Base-by-base conservation (phyloP, 1,140 invertebrate species). In the Calephelis nemesis region DNA sequence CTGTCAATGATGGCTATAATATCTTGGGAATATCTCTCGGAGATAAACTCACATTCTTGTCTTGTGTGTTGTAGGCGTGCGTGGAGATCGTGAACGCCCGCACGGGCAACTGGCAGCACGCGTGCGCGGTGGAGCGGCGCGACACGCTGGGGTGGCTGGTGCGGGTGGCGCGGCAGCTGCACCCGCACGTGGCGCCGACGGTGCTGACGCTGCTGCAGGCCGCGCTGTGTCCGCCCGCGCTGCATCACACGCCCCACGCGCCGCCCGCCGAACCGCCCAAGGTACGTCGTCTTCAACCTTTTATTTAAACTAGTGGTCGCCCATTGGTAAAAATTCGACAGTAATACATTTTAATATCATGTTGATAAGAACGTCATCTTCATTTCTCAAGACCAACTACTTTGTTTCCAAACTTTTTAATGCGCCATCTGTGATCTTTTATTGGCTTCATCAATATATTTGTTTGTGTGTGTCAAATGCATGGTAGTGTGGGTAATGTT, bases 31-130 rank as follows among this genome's bases (percentile, higher is more conserved):
- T 30, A 4, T 30, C 30, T 1, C 30, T 30, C 30, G 30, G 30
- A 30, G 30, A 30, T 30, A 30, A 4, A 30, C 30, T 1, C 30
- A 2, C 15, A 49, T 10, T 39, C 19, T 12, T 13, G 13, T 42
- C 64, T 1, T 50, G 52, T 54, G 19, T 63, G 30, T 30, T 9
- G 1, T 70, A 92, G 92, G 96, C 96, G 13, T 98, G 98, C 78
- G 94, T 97, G 65, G 98, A 99, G 85, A 97, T 99, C 70, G 97
- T 98, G 19, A 95, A 95, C 12, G 95, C 95, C 74, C 95, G 98
- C n/a, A 97, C 97, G 0, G 94, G 96, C 67, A 99, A 99, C 92
- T 99, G 98, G 98, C 98, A 99, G 88, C 94, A 96, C 77, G 98
- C 97, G 87, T 99, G 98, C 84, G 87, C 95, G 10, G 93, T 94